Evolutionary conservation across 2,888 invertebrate genomes (phyloP).

Genomic region (Chymomyza procnemis): DNA sequence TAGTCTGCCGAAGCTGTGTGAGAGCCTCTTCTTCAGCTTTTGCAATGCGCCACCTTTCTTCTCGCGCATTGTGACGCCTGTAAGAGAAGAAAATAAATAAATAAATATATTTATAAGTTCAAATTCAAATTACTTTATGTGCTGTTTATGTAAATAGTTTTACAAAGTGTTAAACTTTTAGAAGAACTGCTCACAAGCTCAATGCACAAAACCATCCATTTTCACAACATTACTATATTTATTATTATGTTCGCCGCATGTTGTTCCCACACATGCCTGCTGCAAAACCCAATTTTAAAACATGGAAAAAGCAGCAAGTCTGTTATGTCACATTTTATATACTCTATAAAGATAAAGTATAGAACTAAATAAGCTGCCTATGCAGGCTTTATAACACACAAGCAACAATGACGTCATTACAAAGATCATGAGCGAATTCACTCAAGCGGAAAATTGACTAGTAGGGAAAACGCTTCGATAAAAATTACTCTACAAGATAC

Average conservation of each 20-base stretch:
- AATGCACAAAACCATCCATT: background rate
- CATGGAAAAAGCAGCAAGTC: background rate
- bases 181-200: background rate
- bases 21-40: slow-evolving; percentile 95
- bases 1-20: slow-evolving; percentile 96
- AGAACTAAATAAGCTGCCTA: too few relatives aligned
- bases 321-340: background rate
- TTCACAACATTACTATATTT: slow-evolving; percentile 3
- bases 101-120: slow-evolving; percentile 25
- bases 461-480: too few relatives aligned
- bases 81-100: slow-evolving; percentile 76
- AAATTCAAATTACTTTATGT: slow-evolving; percentile 35
- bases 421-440: too few relatives aligned
- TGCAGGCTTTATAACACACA: too few relatives aligned
- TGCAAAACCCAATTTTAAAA: slow-evolving; percentile 1
- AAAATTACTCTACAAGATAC: too few relatives aligned
- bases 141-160: slow-evolving; percentile 12
- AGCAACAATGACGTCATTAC: too few relatives aligned
- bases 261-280: background rate
- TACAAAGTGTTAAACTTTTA: slow-evolving; percentile 11
- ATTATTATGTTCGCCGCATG: slow-evolving; percentile 6
- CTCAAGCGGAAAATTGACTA: too few relatives aligned
- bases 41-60: slow-evolving; percentile 95
- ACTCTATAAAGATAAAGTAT: too few relatives aligned
- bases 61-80: slow-evolving; percentile 93